Evolutionary conservation across 2,797 vertebrate genomes (phyloP).

Genomic region (Fratercula arctica): DNA sequence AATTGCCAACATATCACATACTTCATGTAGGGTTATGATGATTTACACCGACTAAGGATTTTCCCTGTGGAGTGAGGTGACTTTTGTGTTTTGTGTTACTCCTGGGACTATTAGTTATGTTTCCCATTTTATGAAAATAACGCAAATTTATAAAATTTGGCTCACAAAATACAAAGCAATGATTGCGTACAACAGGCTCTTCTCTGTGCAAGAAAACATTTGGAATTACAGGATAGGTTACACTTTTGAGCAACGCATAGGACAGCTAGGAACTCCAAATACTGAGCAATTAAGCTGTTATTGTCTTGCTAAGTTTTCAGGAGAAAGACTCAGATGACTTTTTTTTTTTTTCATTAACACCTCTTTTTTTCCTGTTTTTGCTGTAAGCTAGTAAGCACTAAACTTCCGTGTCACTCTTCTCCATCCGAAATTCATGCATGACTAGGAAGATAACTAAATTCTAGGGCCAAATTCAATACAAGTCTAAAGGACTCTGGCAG

Average conservation of each 20-base stretch:
- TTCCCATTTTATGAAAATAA: neutral
- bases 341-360: neutral
- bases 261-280: neutral
- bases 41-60: neutral
- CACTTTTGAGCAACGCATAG: neutral
- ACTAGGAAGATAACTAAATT: neutral
- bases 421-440: neutral
- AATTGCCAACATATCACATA: neutral
- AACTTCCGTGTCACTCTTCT: neutral
- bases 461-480: neutral
- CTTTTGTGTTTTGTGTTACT: neutral
- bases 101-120: neutral
- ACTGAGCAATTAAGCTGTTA: neutral
- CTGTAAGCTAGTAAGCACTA: neutral
- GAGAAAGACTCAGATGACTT: neutral
- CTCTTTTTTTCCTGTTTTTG: neutral
- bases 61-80: neutral
- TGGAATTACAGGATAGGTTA: neutral
- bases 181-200: neutral
- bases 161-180: neutral
- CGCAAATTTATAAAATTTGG: neutral
- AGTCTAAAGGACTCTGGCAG: neutral
- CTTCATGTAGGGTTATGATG: neutral
- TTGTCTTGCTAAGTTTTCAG: neutral
- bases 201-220: neutral